Percentiles rank a stretch among this genome's conserved stretches.
These are phyloP conservation scores for Eueides isabella DNA, from an alignment of 1,140 invertebrate genomes.

Conservation along the genomic window DNA sequence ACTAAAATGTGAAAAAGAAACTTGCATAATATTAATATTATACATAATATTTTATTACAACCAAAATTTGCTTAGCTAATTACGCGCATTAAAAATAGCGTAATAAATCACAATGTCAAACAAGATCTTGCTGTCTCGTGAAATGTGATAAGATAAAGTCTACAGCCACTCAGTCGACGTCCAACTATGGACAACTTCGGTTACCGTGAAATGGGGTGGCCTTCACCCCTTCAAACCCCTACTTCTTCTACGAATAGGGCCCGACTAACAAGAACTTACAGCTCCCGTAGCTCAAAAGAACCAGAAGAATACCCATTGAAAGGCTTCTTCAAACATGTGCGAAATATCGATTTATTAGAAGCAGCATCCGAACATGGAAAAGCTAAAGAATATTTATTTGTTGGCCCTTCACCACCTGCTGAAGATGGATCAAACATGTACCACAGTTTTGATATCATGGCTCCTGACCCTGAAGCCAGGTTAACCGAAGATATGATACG, in stretches of 20 bases:
- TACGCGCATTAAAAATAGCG: slow-evolving; percentile 65
- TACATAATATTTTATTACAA: slow-evolving; percentile 12
- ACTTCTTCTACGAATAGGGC: slow-evolving; percentile 52
- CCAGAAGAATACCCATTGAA: slow-evolving; percentile 70
- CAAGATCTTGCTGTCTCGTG: slow-evolving; percentile 51
- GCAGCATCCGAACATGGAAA: slow-evolving; percentile 61
- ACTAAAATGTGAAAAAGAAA: not conserved
- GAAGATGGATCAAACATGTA: slow-evolving; percentile 85
- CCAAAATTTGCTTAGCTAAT: slow-evolving; percentile 45
- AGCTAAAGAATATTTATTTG: slow-evolving; percentile 83
- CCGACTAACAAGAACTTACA: slow-evolving; percentile 54
- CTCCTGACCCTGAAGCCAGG: slow-evolving; percentile 84
- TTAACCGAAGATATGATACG: slow-evolving; percentile 85
- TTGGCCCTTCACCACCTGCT: slow-evolving; percentile 84
- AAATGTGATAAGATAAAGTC: slow-evolving; percentile 69
- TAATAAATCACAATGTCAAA: slow-evolving; percentile 69
- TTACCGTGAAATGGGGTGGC: slow-evolving; percentile 76
- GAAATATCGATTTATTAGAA: slow-evolving; percentile 71
- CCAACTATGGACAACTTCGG: slow-evolving; percentile 72
- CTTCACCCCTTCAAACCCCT: slow-evolving; percentile 62
- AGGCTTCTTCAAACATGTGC: slow-evolving; percentile 61
- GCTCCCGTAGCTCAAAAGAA: slow-evolving; percentile 55
- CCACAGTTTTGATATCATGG: slow-evolving; percentile 83
- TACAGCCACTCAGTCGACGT: slow-evolving; percentile 43
- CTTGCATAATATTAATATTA: no score